Conservation (phyloP, 2,797 vertebrate species). For the Potorous gilbertii region DNA sequence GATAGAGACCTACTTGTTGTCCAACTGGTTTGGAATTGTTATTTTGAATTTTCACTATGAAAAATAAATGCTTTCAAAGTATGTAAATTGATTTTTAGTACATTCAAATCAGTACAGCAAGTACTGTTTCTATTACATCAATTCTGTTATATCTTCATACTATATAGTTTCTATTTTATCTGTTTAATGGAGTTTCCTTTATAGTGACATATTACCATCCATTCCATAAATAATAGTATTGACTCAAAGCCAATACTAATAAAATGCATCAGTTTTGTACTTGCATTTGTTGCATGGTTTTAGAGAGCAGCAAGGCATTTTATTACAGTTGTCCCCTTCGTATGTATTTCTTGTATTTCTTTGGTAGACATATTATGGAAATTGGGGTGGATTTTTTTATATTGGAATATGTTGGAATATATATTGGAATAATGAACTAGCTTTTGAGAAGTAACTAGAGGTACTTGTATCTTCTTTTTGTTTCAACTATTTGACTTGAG, state of each 20-base stretch:
- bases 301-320: background rate
- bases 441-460: conserved; percentile 23
- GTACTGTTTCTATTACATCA: background rate
- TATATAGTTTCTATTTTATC: background rate
- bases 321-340: background rate
- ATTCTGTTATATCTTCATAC: background rate
- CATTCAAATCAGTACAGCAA: background rate
- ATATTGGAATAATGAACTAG: background rate
- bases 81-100: background rate
- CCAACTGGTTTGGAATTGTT: background rate
- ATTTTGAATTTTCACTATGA: background rate
- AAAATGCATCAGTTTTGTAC: background rate
- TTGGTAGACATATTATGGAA: conserved; percentile 3
- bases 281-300: background rate
- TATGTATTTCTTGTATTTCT: background rate
- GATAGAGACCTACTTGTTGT: background rate
- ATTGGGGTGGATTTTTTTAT: background rate
- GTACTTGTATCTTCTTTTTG: background rate
- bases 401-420: too few relatives aligned
- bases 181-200: background rate
- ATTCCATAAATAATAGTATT: background rate
- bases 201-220: background rate
- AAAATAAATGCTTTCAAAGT: background rate
- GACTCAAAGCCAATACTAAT: background rate
- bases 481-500: background rate